These are phyloP conservation scores for Bos indicus DNA, from an alignment of 2,113 vertebrate species.

Conservation along the genomic window DNA sequence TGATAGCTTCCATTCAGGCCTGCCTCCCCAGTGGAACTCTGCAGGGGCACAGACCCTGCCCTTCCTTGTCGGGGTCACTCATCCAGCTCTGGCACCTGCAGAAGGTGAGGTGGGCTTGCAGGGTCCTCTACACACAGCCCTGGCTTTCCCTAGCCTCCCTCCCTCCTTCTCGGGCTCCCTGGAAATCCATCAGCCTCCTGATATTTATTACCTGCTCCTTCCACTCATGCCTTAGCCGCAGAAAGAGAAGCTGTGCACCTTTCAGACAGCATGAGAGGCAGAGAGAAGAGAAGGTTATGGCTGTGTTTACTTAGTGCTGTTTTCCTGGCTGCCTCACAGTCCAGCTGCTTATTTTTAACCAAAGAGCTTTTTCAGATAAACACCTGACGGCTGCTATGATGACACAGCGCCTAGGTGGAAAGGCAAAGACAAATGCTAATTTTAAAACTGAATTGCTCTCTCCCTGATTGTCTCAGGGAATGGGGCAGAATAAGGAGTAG, in stretches of 20 bases:
- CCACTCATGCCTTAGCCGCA: constrained; percentile 36
- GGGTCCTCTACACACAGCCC: constrained; percentile 19
- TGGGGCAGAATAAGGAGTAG: background rate
- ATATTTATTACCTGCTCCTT: constrained; percentile 67
- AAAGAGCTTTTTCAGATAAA: background rate
- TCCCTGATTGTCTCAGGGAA: background rate
- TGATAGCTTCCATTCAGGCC: background rate
- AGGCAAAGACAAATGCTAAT: background rate
- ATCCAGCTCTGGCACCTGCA: background rate
- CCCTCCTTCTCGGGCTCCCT: background rate
- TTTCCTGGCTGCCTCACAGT: background rate
- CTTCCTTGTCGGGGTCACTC: background rate
- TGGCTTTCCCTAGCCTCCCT: constrained; percentile 1
- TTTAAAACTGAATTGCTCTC: background rate
- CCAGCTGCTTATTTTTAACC: background rate
- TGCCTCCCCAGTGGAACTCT: rapidly evolving
- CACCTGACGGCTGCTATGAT: background rate
- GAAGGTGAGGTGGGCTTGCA: background rate
- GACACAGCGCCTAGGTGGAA: background rate
- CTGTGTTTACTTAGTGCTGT: background rate
- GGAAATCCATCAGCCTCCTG: constrained; percentile 55
- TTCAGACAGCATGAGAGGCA: background rate
- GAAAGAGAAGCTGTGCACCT: constrained; percentile 22
- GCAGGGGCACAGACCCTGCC: rapidly evolving
- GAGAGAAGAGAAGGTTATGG: background rate